Evolutionary conservation across 1,140 invertebrate species (phyloP).

Genomic region (Drosophila azteca): DNA sequence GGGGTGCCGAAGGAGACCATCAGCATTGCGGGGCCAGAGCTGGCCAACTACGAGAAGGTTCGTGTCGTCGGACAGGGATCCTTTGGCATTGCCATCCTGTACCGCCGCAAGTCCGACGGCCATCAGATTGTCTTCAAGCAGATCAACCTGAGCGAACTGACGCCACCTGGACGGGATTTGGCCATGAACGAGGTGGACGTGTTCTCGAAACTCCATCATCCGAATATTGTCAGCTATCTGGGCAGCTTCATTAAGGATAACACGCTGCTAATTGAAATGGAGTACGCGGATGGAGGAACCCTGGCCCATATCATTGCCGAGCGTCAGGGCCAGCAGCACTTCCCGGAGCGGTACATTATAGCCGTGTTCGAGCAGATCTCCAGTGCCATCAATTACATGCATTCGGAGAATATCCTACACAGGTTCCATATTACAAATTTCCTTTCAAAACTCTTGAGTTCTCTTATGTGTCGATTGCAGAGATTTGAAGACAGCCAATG

Average conservation of each 20-base stretch:
- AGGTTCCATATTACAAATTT: constrained; percentile 83
- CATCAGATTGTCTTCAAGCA: constrained; percentile 90
- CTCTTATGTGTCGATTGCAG: constrained; percentile 73
- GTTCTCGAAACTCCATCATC: constrained; percentile 89
- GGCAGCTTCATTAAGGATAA: constrained; percentile 91
- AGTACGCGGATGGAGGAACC: constrained; percentile 91
- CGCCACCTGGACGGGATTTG: constrained; percentile 87
- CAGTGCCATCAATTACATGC: constrained; percentile 89
- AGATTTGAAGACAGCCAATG: constrained; percentile 91
- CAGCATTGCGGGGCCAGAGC: constrained; percentile 55
- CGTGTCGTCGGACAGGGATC: constrained; percentile 85
- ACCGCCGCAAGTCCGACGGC: constrained; percentile 87
- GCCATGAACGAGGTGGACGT: constrained; percentile 92
- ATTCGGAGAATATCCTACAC: constrained; percentile 90
- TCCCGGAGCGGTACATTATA: constrained; percentile 87
- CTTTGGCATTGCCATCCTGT: constrained; percentile 90
- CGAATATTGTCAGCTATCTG: constrained; percentile 90
- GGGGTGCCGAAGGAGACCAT: constrained; percentile 47
- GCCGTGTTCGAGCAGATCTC: constrained; percentile 89
- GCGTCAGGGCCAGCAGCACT: constrained; percentile 77
- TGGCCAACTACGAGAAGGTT: constrained; percentile 78
- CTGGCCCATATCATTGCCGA: constrained; percentile 87
- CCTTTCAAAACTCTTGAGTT: neutral
- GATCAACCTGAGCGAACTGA: constrained; percentile 90
- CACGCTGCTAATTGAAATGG: constrained; percentile 91